phyloP scores from a whole-genome alignment of 2,888 invertebrate genomes.

The Endotricha flammealis region DNA sequence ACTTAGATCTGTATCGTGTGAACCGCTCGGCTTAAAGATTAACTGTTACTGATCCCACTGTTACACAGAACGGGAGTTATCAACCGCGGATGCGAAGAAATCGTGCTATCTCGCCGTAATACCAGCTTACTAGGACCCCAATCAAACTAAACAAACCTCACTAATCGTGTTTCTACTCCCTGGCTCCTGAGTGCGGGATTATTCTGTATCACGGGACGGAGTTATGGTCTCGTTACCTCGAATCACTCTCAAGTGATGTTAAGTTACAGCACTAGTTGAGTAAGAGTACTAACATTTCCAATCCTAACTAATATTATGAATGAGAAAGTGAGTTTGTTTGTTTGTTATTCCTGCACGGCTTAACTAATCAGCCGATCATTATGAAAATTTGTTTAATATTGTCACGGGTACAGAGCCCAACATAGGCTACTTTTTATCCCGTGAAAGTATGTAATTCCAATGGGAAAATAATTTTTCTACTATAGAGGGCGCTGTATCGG shows the following conservation, averaged over 20 bases:
- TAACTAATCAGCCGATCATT: no score
- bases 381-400: no score
- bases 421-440: no score
- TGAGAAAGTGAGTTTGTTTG: no score
- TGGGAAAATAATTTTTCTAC: no score
- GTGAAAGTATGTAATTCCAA: no score
- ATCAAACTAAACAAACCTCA: conserved; percentile 75
- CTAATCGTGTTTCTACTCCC: conserved; percentile 72
- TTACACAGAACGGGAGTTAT: conserved; percentile 68
- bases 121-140: conserved; percentile 65
- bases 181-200: conserved; percentile 69
- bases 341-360: no score
- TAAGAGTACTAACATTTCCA: no score
- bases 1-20: conserved; percentile 72
- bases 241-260: conserved; percentile 52
- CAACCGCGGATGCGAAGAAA: conserved; percentile 70
- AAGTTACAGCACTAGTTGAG: conserved; percentile 13
- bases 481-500: no score
- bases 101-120: conserved; percentile 72
- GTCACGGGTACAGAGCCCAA: no score
- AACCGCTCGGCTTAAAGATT: conserved; percentile 67
- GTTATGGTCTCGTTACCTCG: conserved; percentile 69
- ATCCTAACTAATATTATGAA: no score
- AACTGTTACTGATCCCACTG: conserved; percentile 55
- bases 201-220: conserved; percentile 57